Evolutionary conservation across 2,113 vertebrate genomes (phyloP), one percentile per base, ranked within the genome.

Genomic region (Oostethus manadensis): DNA sequence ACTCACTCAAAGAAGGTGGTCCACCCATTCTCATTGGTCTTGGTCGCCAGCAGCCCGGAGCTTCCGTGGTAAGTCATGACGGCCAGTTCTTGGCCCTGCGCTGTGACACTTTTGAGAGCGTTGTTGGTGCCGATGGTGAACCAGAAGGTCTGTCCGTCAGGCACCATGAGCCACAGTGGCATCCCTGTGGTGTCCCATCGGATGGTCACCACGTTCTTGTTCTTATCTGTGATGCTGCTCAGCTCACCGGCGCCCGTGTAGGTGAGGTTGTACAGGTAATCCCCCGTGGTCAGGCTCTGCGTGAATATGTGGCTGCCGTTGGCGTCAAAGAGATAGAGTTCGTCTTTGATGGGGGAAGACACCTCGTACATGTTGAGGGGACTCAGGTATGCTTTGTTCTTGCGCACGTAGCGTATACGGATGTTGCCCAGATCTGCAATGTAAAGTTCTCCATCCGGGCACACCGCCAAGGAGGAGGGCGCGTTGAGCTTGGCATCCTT

Each of bases 1-100:
- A 97, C 94, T 98, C 81, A 99, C 97, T 99, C 97, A 26, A 95
- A 99, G 87, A 99, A 99, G 0, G 93, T 98, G 3, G 95, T 98
- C 97, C 97, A 99, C 62, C 95, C 96, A 1, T 99, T 94, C 83
- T 99, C 94, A 64, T 97, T 92, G 51, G 93, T 99, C 88, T 97
- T 98, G 8, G 96, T 96, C 22, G 96, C 96, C 10, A 99, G 89
- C 15, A 99, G 92, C 65, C 94, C 94, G 0, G 96, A 96, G 64
- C 89, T 98, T 59, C 96, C 94, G 0, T 98, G 96, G 76, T 99
- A 99, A 0, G 97, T 99, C 94, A 99, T 96, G 78, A 93, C 87
- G 26, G 93, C 94, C 49, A 97, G 71, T 63, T 99, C 97, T 10
- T 95, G 94, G 3, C 96, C 94, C 70, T 98, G 97, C 1, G 94